Conservation (phyloP, 2,888 invertebrate species). For the Chrysopilus asiliformis region DNA sequence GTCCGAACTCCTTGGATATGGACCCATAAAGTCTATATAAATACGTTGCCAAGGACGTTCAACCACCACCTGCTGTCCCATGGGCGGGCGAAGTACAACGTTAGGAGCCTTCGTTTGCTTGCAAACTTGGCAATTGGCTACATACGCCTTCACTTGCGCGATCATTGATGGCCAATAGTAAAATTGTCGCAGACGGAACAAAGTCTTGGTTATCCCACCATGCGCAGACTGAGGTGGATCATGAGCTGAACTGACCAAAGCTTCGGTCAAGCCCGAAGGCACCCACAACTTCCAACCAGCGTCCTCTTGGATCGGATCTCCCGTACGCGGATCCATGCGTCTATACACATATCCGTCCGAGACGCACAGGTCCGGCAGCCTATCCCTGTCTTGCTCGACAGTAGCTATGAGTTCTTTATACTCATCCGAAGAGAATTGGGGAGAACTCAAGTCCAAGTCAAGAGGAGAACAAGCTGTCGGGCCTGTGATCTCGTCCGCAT, state of each 20-base stretch:
- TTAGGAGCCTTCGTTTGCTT: slow-evolving; percentile 9
- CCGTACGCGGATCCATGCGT: slow-evolving; percentile 4
- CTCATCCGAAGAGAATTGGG: slow-evolving; percentile 4
- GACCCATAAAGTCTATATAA: slow-evolving; percentile 13
- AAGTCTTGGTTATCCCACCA: not conserved
- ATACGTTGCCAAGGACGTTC: slow-evolving; percentile 7
- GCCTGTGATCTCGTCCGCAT: slow-evolving; percentile 1
- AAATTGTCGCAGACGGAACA: not conserved
- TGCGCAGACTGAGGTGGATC: not conserved
- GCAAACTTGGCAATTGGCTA: slow-evolving; percentile 10
- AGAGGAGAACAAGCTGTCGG: not conserved
- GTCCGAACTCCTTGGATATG: slow-evolving; percentile 7
- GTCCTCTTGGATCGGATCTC: slow-evolving; percentile 2
- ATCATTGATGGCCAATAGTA: not conserved
- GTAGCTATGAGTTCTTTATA: slow-evolving; percentile 2
- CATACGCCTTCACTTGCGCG: slow-evolving; percentile 9
- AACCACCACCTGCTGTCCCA: too few species aligned
- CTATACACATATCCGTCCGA: slow-evolving; percentile 2
- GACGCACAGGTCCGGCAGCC: slow-evolving; percentile 10
- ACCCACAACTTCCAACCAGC: not conserved
- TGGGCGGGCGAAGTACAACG: slow-evolving; percentile 6
- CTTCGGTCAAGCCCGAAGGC: not conserved
- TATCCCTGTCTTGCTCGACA: not conserved
- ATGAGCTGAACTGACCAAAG: not conserved
- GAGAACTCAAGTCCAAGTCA: slow-evolving; percentile 1